A percentile compares a stretch with the other conserved stretches of the same genome.
Evolutionary conservation across 2,113 vertebrate genomes (phyloP).

Genomic region (Centrocercus urophasianus): DNA sequence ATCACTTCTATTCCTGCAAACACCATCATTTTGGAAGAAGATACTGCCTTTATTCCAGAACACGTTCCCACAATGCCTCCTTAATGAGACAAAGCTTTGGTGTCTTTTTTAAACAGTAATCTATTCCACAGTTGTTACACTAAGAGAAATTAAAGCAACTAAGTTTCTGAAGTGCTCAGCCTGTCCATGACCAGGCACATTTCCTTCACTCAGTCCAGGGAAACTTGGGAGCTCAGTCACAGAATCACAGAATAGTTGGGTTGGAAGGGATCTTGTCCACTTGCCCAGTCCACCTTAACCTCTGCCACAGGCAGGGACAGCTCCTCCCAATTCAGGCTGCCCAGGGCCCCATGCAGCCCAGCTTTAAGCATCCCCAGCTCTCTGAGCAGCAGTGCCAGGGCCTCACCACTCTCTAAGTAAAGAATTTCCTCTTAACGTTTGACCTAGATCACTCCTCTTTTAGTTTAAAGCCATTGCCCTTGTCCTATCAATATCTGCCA

Average conservation of each 20-base stretch:
- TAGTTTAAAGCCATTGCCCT: too few species aligned
- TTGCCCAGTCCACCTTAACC: not conserved
- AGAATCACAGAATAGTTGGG: not conserved
- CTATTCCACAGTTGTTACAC: rapidly evolving
- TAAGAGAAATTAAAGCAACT: rapidly evolving
- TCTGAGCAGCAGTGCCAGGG: not conserved
- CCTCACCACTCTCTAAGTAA: too few species aligned
- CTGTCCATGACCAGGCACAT: not conserved
- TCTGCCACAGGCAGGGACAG: not conserved
- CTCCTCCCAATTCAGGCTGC: not conserved
- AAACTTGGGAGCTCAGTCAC: not conserved
- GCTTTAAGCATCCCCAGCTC: not conserved
- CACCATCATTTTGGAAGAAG: not conserved
- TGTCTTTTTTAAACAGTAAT: not conserved
- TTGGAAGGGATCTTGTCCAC: not conserved
- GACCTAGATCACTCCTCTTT: not conserved
- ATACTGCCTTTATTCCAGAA: not conserved
- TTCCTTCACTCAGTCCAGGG: not conserved
- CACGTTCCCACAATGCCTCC: not conserved
- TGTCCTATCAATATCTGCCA: too few species aligned
- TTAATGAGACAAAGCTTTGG: not conserved
- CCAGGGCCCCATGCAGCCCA: not conserved
- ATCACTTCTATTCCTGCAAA: not conserved
- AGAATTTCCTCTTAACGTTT: not conserved
- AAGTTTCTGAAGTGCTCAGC: not conserved